Base-by-base conservation (phyloP, 1,140 invertebrate genomes). In the Pemphigus obesinymphae region DNA sequence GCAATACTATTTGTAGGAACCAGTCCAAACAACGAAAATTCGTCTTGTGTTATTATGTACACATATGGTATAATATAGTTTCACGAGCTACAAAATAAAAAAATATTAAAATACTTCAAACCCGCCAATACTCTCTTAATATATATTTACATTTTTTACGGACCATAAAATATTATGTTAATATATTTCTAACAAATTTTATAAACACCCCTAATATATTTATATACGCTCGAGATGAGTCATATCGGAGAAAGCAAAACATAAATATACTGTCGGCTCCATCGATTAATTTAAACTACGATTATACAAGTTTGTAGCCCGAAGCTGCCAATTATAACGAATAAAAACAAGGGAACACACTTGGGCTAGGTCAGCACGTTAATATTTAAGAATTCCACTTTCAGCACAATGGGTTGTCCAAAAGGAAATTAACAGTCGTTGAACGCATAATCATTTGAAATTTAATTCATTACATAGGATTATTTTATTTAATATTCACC, bases 291-390 rank as follows among this genome's bases (percentile, higher is more conserved):
- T 4, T 31, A 43, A 61, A 63, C n/a, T n/a, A n/a, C 55, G 76
- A 45, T 80, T 80, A 45, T 61, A 61, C 76, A 63, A 37, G 55
- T 45, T 61, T n/a, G 23, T 63, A 61, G 76, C 76, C 58, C 8
- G 37, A 17, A 61, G 76, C 76, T 43, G 23, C 15, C 34, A 63
- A 80, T 80, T 80, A 80, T 20, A 80, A 45, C 23, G 13, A 40
- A 58, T n/a, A 40, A 73, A 73, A 45, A 45, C 53, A 63, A 80
- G 76, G 8, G 40, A 80, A 80, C 55, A 40, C 43, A 63, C 55
- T 80, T 80, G 40, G 37, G 76, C 37, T 80, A 73, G 70, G 73
- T 80, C 50, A 80, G 53, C 70, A 6, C 17, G 70, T 45, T 17
- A n/a, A 31, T 50, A 34, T 73, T 50, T 37, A 45, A 23, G 31